phyloP scores from a whole-genome alignment of 2,888 invertebrate genomes.

The Netelia fuscicornis region DNA sequence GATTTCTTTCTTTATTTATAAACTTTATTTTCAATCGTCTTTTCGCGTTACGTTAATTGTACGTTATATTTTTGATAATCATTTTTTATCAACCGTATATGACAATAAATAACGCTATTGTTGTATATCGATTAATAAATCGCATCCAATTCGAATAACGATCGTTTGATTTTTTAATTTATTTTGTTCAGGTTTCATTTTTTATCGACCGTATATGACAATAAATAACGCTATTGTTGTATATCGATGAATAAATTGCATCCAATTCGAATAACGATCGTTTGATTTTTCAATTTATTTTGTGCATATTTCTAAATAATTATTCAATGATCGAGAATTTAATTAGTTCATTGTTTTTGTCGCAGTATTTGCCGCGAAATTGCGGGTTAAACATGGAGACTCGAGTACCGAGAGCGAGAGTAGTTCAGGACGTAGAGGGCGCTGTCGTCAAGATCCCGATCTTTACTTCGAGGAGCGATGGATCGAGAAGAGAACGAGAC shows the following conservation, averaged over 20 bases:
- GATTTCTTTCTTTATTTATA: constrained; percentile 2
- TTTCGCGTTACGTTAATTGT: neutral
- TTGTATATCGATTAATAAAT: neutral
- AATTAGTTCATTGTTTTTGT: constrained; percentile 22
- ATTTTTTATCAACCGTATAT: neutral
- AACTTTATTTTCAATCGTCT: neutral
- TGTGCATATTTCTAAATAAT: neutral
- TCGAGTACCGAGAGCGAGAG: constrained; percentile 79
- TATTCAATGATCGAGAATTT: constrained; percentile 4
- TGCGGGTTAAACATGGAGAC: constrained; percentile 79
- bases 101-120: neutral
- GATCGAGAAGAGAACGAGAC: constrained; percentile 79
- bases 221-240: neutral
- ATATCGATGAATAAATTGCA: neutral
- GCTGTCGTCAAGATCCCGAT: constrained; percentile 74
- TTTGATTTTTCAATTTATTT: neutral
- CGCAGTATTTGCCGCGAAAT: constrained; percentile 80
- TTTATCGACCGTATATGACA: neutral
- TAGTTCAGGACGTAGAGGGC: constrained; percentile 70
- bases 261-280: neutral
- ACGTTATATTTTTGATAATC: neutral
- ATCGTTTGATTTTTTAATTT: neutral
- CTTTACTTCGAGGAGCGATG: constrained; percentile 81
- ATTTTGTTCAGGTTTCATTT: neutral
- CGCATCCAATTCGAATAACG: neutral